Evolutionary conservation across 2,888 invertebrate genomes (phyloP), one percentile per base, ranked within the genome.

Genomic region (Sesia bembeciformis): DNA sequence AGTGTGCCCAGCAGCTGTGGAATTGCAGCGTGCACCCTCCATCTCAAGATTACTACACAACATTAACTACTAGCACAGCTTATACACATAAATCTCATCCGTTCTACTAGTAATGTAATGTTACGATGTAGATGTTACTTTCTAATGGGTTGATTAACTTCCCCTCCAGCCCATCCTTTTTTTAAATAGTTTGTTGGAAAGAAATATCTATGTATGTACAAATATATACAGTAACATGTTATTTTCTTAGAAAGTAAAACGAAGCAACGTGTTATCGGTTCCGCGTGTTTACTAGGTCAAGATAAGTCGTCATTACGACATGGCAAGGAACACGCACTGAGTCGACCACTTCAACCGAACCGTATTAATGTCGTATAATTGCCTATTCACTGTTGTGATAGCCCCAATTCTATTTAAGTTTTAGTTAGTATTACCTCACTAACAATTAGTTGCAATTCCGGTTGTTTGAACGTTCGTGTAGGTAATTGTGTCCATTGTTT

Each of bases 221-320:
- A 43, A 8, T 3, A 4, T 46, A 0, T 46, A 3, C n/a, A 46
- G 8, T 46, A 46, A 46, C n/a, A 46, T 46, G 23, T 46, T 8
- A 7, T 46, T 46, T 46, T 46, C 46, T 50, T 50, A 8, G 50
- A 50, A 50, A 39, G 50, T 50, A 50, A 50, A 50, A 4, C 50
- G 7, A 8, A 41, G 4, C 23, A 43, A n/a, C 53, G 39, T 5
- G 39, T 49, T 49, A 50, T 8, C 40, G 49, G 40, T 49, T 40
- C 49, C 49, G 53, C 49, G 4, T 40, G 8, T 40, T 53, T 53
- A 43, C 49, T 53, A 23, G 53, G 53, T 49, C 53, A 53, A 53
- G 53, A 40, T 49, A 49, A 49, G 49, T n/a, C 23, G 38, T 40
- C 49, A 8, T 49, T 38, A n/a, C 53, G 53, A 8, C 38, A 49